Conservation (phyloP, 37 sponge, comb jelly and placozoan species). For the Petrosia ficiformis region DNA sequence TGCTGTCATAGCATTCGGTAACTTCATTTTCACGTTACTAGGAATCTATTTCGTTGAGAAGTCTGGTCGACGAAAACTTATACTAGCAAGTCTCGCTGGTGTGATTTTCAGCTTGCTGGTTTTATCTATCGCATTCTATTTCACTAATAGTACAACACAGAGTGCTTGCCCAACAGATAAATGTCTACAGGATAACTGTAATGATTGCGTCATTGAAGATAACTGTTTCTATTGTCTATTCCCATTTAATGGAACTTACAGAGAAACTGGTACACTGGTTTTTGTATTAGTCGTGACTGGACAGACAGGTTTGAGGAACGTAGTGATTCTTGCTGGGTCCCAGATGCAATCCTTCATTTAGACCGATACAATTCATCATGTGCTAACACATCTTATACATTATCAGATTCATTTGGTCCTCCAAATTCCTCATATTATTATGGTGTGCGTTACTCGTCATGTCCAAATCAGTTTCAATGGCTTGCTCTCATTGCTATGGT, state of each 20-base stretch:
- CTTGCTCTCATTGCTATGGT: conserved; percentile 18
- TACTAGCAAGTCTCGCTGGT: conserved; percentile 49
- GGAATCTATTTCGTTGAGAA: conserved; percentile 48
- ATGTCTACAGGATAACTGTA: conserved; percentile 13
- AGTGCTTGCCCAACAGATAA: not conserved
- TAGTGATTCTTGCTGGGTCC: not conserved
- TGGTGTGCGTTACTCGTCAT: not conserved
- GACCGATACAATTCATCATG: not conserved
- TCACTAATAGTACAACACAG: not conserved
- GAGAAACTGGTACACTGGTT: not conserved
- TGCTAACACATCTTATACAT: not conserved
- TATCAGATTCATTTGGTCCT: too few species aligned
- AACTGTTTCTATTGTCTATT: conserved; percentile 44
- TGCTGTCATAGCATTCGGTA: conserved; percentile 36
- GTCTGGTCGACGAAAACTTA: conserved; percentile 51
- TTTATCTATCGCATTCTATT: not conserved
- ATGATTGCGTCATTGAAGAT: conserved; percentile 25
- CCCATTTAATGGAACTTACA: not conserved
- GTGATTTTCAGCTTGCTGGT: conserved; percentile 20
- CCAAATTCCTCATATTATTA: not conserved
- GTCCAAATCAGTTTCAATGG: conserved; percentile 29
- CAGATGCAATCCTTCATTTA: not conserved
- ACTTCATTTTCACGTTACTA: conserved; percentile 53
- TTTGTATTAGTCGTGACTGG: conserved; percentile 6
- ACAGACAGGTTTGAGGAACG: not conserved